A percentile compares a stretch with the other conserved stretches of the same genome.
These are phyloP conservation scores for Tychaedon coryphoeus DNA, from an alignment of 2,113 vertebrate species.

Conservation along the genomic window DNA sequence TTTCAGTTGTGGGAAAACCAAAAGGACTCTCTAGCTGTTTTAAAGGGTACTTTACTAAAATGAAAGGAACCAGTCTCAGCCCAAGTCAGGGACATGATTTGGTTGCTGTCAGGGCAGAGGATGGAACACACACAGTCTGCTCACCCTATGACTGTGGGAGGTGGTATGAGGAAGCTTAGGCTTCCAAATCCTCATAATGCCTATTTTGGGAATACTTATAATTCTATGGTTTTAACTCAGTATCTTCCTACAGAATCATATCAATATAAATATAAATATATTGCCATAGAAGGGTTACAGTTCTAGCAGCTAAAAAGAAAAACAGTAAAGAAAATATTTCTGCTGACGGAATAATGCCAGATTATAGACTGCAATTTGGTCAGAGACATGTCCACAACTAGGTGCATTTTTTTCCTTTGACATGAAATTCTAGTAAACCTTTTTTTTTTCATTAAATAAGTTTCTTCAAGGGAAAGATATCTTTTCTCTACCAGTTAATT, in stretches of 20 bases:
- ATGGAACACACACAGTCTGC: background rate
- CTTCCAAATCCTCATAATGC: background rate
- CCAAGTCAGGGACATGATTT: background rate
- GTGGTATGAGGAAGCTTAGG: background rate
- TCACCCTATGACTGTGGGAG: rapidly evolving
- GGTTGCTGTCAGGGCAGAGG: background rate
- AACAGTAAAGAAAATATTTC: background rate
- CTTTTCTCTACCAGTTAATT: constrained; percentile 24
- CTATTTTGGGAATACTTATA: background rate
- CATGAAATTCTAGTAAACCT: background rate
- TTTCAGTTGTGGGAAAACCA: background rate
- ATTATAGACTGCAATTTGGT: background rate
- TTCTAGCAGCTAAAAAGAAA: background rate
- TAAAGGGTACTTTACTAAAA: background rate
- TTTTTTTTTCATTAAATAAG: background rate
- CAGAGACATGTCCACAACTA: background rate
- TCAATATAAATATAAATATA: background rate
- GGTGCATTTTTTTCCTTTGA: background rate
- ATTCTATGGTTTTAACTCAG: background rate
- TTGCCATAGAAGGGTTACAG: background rate
- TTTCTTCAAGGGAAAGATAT: constrained; percentile 18
- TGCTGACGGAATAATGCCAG: background rate
- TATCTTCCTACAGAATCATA: background rate
- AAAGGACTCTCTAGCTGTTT: background rate
- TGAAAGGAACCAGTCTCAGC: background rate